Base-by-base conservation (phyloP, 1,140 invertebrate species). In the Nasonia longicornis region DNA sequence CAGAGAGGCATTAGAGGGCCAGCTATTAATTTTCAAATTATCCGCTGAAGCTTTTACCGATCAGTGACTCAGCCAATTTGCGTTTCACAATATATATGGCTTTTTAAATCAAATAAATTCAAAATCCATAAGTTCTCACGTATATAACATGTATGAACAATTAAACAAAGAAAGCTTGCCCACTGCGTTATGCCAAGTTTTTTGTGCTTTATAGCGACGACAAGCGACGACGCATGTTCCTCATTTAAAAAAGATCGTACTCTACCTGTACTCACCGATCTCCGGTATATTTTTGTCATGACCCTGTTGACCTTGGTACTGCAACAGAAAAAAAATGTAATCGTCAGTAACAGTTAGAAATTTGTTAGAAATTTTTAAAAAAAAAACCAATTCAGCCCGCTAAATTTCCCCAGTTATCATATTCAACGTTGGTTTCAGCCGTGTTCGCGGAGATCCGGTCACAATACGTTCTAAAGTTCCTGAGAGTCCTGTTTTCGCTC, bases 201-300 rank as follows among this genome's bases (percentile, higher is more conserved):
- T 42, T 29, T 71, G 16, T 42, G 69, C 26, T 71, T 42, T 16
- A 52, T 42, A 63, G 73, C 52, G 35, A 77, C 75, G 64, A 26
- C 14, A 77, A 77, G 75, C 75, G 31, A 69, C 64, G 58, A 29
- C 75, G 29, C 35, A 42, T 77, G 58, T 77, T 66, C 66, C 29
- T 45, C 14, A 12, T 58, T 77, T 66, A 48, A 71, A 69, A 79
- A 79, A 31, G 67, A 35, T 69, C 73, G 64, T 80, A 75, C 22
- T 66, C 66, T 76, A 75, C 64, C 42, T 81, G 64, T 87, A 89
- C 89, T 89, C 86, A 89, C 89, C 87, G 87, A 88, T 89, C 84
- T 88, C 84, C 85, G 85, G 84, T 85, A 88, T 87, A 84, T 89
- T 85, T 85, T 84, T 88, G 88, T 89, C 89, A 89, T 89, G 86